Percentiles rank a stretch among this genome's conserved stretches.
Conservation (phyloP, 2,888 invertebrate species). For the Eupithecia subumbrata region DNA sequence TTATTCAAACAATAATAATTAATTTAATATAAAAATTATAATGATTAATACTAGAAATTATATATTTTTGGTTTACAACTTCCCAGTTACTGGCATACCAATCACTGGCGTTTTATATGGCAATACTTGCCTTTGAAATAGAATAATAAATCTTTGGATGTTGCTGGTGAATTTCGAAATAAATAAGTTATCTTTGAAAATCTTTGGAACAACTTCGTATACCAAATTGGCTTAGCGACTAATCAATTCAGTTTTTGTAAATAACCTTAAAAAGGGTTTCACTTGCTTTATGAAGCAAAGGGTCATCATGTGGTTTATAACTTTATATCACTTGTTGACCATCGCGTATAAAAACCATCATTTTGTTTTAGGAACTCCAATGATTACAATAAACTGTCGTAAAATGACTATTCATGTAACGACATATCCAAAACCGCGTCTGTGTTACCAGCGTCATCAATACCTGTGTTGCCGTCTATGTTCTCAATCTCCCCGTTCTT, state of each 20-base stretch:
- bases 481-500: constrained; percentile 49
- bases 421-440: constrained; percentile 68
- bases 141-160: constrained; percentile 38
- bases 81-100: constrained; percentile 34
- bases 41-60: constrained; percentile 34
- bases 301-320: background rate
- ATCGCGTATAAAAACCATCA: constrained; percentile 1
- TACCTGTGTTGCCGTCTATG: constrained; percentile 51
- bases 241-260: constrained; percentile 7
- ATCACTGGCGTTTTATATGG: constrained; percentile 13
- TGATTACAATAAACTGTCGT: background rate
- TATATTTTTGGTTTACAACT: constrained; percentile 47
- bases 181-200: constrained; percentile 41
- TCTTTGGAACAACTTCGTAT: constrained; percentile 53
- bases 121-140: background rate
- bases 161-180: constrained; percentile 33
- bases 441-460: constrained; percentile 30
- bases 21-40: constrained; percentile 9
- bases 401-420: constrained; percentile 54
- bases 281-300: constrained; percentile 3
- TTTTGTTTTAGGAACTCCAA: background rate
- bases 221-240: constrained; percentile 37
- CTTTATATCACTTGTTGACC: too few relatives aligned
- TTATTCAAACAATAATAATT: constrained; percentile 51
- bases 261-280: background rate